These are phyloP conservation scores for Canis aureus DNA, from an alignment of 2,113 vertebrate species.

Conservation along the genomic window DNA sequence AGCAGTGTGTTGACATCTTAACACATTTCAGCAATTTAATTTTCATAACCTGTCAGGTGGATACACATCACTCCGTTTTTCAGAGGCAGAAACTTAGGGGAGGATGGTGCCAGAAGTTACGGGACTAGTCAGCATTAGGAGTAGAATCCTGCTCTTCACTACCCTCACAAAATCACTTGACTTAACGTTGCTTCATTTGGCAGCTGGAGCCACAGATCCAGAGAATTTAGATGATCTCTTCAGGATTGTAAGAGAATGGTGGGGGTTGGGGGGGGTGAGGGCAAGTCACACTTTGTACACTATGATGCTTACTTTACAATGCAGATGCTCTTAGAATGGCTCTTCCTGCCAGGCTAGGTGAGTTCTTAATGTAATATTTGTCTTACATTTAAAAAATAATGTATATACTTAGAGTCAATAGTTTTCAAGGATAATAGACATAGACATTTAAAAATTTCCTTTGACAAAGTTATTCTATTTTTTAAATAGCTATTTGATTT, in stretches of 20 bases:
- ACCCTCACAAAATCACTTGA: background rate
- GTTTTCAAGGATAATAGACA: constrained; percentile 57
- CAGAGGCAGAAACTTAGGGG: background rate
- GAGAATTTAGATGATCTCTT: background rate
- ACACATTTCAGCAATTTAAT: background rate
- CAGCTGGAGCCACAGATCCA: background rate
- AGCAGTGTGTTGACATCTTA: background rate
- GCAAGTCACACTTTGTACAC: background rate
- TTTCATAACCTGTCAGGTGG: background rate
- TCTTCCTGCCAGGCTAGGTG: background rate
- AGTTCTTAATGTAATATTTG: constrained; percentile 53
- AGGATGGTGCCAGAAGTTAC: background rate
- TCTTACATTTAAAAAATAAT: constrained; percentile 42
- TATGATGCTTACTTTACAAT: background rate
- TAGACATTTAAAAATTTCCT: constrained; percentile 8
- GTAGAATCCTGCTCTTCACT: background rate
- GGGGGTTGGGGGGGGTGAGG: accelerated
- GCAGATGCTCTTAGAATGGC: constrained; percentile 1
- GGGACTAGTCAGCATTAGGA: background rate
- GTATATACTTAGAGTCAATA: constrained; percentile 19
- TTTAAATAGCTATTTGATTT: constrained; percentile 61
- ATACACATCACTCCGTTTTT: background rate
- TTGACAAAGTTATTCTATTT: constrained; percentile 5
- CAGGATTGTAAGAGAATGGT: background rate
- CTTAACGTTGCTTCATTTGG: background rate